Evolutionary conservation across 2,797 vertebrate genomes (phyloP), one percentile per base, ranked within the genome.

Genomic region (Cetoscarus ocellatus): DNA sequence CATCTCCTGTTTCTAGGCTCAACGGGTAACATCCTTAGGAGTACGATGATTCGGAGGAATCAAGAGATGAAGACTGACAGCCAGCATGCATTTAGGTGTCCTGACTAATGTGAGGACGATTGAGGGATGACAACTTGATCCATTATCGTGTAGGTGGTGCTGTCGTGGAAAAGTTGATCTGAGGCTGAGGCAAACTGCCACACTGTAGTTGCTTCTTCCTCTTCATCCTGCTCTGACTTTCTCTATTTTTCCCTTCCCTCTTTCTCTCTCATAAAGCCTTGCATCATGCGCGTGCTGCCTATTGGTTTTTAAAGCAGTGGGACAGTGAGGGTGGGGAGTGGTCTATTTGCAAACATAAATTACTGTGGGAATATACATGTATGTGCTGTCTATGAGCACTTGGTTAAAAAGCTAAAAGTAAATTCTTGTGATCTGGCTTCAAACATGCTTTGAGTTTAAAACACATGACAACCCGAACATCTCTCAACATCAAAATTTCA

Each of bases 231-330:
- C 73, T 71, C 63, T 52, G 80, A 73, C 70, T 80, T 67, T 67
- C 70, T 79, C 69, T 55, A 67, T 80, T 76, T 53, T 67, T 53
- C 67, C 82, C 83, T 65, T 75, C 83, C 61, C 79, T 67, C 79
- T 64, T 66, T 73, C 80, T 83, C 85, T 68, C 86, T 66, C 69
- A 89, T 82, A 84, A 88, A 89, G 77, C 51, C 77, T 79, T n/a
- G 75, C 79, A 89, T 85, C 82, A 66, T 60, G 71, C 85, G 88
- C 81, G 80, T 70, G 82, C 82, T 73, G 84, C 86, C 80, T 50
- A 91, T 89, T 91, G 91, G 88, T 79, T 88, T 91, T 73, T 79
- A 59, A 82, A 79, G 77, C 63, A 74, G 64, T 17, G 60, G 78
- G 77, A 80, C 61, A 78, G 70, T 40, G 70, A 67, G 59, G 53